phyloP scores from a whole-genome alignment of 1,140 invertebrate genomes.

The Cyphomyrmex costatus region DNA sequence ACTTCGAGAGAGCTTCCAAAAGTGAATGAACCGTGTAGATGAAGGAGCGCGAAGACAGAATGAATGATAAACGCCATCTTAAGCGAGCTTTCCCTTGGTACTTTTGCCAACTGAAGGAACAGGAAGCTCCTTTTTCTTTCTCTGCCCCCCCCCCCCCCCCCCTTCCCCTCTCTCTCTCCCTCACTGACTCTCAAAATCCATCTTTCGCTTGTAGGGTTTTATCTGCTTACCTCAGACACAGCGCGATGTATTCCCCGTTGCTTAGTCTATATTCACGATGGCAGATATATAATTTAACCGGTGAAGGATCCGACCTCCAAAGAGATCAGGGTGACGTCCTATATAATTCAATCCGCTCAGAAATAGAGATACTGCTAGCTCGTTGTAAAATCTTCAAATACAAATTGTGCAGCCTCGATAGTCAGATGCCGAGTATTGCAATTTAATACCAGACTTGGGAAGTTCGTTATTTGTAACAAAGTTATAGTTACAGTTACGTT shows the following conservation, averaged over 20 bases:
- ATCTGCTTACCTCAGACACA: conserved; percentile 49
- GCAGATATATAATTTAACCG: conserved; percentile 50
- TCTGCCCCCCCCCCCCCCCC: neutral
- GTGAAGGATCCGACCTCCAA: conserved; percentile 18
- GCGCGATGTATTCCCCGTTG: neutral
- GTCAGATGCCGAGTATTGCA: neutral
- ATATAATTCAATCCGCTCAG: conserved; percentile 48
- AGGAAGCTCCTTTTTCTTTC: conserved; percentile 4
- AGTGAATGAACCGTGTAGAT: conserved; percentile 4
- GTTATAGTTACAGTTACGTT: too few relatives aligned
- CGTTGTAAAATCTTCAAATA: conserved; percentile 36
- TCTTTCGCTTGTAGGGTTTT: conserved; percentile 22
- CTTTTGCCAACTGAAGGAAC: conserved; percentile 42
- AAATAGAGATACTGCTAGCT: conserved; percentile 17
- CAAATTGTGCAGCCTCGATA: conserved; percentile 22
- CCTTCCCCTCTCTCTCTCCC: neutral
- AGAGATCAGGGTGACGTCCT: conserved; percentile 26
- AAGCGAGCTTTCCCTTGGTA: conserved; percentile 45
- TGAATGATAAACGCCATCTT: conserved; percentile 60
- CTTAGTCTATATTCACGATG: conserved; percentile 48
- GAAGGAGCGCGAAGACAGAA: conserved; percentile 34
- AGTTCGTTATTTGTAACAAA: too few relatives aligned
- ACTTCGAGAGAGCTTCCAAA: conserved; percentile 16
- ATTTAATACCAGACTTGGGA: neutral
- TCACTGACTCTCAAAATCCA: neutral